A percentile compares a stretch with the other conserved stretches of the same genome.
Evolutionary conservation across 2,888 invertebrate species (phyloP).

Genomic region (Opisthograptis luteolata): DNA sequence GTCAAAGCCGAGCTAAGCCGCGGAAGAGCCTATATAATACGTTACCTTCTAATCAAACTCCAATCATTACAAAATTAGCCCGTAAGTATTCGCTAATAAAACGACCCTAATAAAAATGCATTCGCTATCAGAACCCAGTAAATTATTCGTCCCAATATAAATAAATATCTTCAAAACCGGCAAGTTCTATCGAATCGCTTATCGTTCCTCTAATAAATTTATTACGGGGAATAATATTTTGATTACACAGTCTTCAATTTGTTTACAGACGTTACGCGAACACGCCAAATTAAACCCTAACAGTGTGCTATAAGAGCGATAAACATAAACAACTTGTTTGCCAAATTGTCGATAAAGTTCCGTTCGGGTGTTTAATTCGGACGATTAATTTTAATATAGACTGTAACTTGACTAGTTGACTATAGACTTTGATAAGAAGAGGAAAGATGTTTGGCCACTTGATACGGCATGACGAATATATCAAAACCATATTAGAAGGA

Average conservation of each 20-base stretch:
- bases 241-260: constrained; percentile 28
- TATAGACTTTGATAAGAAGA: too few relatives aligned
- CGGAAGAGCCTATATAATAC: too few relatives aligned
- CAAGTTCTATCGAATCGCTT: constrained; percentile 24
- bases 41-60: neutral
- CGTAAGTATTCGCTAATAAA: neutral
- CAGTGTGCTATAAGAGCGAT: constrained; percentile 9
- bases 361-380: constrained; percentile 25
- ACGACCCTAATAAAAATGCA: constrained; percentile 8
- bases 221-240: constrained; percentile 32
- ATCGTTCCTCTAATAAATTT: constrained; percentile 32
- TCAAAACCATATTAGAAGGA: too few relatives aligned
- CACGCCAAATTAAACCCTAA: constrained; percentile 19
- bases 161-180: constrained; percentile 8
- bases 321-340: constrained; percentile 13
- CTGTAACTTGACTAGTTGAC: too few relatives aligned
- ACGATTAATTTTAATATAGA: constrained; percentile 26
- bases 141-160: neutral
- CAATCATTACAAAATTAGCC: neutral
- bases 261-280: constrained; percentile 4
- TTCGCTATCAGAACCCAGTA: constrained; percentile 11
- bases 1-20: too few relatives aligned
- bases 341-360: constrained; percentile 23
- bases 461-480: too few relatives aligned
- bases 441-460: too few relatives aligned